These are phyloP conservation scores for Leucophora obtusa DNA, from an alignment of 2,888 invertebrate species.

Conservation along the genomic window DNA sequence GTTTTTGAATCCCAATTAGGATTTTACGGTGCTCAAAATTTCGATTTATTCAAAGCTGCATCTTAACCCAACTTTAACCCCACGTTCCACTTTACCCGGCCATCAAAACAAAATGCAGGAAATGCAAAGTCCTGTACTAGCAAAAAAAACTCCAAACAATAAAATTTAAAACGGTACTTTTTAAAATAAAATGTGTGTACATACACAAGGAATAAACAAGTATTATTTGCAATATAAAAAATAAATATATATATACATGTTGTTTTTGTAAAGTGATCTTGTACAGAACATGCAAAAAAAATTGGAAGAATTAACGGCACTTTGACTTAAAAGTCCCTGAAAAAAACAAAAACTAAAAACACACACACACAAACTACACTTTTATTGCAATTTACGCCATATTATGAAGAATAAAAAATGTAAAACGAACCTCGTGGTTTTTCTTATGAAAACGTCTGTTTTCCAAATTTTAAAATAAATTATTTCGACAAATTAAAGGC, in stretches of 20 bases:
- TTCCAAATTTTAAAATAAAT: not conserved
- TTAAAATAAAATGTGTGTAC: no score
- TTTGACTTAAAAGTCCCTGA: not conserved
- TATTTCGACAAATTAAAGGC: not conserved
- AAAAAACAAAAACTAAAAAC: not conserved
- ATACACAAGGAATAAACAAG: no score
- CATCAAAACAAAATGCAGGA: no score
- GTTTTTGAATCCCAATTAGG: no score
- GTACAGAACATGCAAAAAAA: not conserved
- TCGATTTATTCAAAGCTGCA: no score
- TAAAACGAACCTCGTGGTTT: slow-evolving; percentile 2
- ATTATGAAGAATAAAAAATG: not conserved
- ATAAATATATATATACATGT: not conserved
- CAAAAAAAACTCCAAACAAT: no score
- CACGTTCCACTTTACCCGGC: no score
- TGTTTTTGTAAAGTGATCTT: not conserved
- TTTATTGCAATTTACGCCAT: not conserved
- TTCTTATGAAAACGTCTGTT: not conserved
- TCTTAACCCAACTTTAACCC: no score
- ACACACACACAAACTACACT: not conserved
- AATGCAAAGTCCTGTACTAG: no score
- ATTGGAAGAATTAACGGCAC: not conserved
- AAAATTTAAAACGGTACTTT: no score
- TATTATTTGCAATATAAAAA: no score
- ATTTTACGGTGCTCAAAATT: no score